Evolutionary conservation across 2,888 invertebrate species (phyloP).

Genomic region (Platypus cylindrus): DNA sequence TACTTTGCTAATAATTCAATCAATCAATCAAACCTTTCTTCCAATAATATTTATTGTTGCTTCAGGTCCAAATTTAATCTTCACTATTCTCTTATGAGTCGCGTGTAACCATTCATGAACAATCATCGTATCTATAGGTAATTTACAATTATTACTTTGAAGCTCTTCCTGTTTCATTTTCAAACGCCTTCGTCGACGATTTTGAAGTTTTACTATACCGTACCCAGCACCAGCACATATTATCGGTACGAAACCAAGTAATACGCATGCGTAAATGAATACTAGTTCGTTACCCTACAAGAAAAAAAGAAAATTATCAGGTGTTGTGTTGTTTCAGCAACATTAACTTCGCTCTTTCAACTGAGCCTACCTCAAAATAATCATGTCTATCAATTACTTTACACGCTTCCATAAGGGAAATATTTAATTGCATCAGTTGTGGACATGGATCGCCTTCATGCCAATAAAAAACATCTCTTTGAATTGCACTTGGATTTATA

Average conservation of each 20-base stretch:
- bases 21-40: conserved; percentile 42
- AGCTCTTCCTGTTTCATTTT: conserved; percentile 71
- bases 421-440: conserved; percentile 82
- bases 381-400: conserved; percentile 83
- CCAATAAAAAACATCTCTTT: conserved; percentile 80
- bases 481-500: conserved; percentile 61
- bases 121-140: conserved; percentile 81
- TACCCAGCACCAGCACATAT: conserved; percentile 85
- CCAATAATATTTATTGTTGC: conserved; percentile 76
- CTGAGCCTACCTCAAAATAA: conserved; percentile 62
- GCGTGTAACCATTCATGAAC: conserved; percentile 92
- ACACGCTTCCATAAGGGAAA: conserved; percentile 76
- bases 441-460: conserved; percentile 76
- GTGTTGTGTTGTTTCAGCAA: neutral
- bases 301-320: conserved; percentile 4
- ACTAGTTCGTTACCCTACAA: conserved; percentile 85
- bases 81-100: conserved; percentile 78
- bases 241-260: conserved; percentile 84
- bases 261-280: conserved; percentile 92
- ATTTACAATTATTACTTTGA: conserved; percentile 39
- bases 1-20: neutral
- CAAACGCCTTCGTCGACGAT: conserved; percentile 64
- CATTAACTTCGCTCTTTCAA: neutral
- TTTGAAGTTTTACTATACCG: conserved; percentile 83
- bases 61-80: conserved; percentile 82